Evolutionary conservation across 2,113 vertebrate genomes (phyloP), one percentile per base, ranked within the genome.

Genomic region (Microtus oregoni): DNA sequence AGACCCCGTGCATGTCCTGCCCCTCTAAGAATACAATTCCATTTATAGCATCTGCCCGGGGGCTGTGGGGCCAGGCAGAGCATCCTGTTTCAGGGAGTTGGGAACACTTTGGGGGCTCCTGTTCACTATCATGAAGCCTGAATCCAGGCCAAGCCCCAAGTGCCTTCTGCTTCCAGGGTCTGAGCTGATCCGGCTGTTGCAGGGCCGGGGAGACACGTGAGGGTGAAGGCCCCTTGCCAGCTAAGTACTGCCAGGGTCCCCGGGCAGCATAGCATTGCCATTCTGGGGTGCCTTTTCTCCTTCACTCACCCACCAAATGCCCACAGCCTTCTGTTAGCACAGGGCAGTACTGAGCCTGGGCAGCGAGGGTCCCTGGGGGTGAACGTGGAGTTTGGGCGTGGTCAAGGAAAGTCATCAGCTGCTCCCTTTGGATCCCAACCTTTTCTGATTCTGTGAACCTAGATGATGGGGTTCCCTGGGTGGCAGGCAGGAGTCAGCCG

Each of bases 21-120:
- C 93, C 95, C 91, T 96, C 96, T 94, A 96, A 97, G 97, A 97
- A 97, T 94, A 96, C 95, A 90, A 95, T 97, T 96, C 97, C 97
- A 94, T 97, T 97, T 97, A 97, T 96, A 98, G 95, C 72, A 0
- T 86, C 92, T 52, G 81, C 87, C 89, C 76, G 0, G 26, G 73
- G 26, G 78, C 78, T 61, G 85, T 38, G 77, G 89, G 82, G 90
- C 85, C 13, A 8, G 1, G 41, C 4, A 2, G 87, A 5, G n/a
- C 7, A 44, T 96, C 96, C 94, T 81, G 83, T 92, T 92, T 94
- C 97, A 96, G 82, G 70, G 91, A 89, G 61, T 67, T 90, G 89
- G 93, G 95, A 96, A 75, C 55, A 35, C 41, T 14, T 55, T 4
- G 78, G 90, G 90, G 78, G 83, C 65, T 72, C 19, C 79, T 22